Conservation (phyloP, 1,140 invertebrate genomes). For the Lepidurus packardi region DNA sequence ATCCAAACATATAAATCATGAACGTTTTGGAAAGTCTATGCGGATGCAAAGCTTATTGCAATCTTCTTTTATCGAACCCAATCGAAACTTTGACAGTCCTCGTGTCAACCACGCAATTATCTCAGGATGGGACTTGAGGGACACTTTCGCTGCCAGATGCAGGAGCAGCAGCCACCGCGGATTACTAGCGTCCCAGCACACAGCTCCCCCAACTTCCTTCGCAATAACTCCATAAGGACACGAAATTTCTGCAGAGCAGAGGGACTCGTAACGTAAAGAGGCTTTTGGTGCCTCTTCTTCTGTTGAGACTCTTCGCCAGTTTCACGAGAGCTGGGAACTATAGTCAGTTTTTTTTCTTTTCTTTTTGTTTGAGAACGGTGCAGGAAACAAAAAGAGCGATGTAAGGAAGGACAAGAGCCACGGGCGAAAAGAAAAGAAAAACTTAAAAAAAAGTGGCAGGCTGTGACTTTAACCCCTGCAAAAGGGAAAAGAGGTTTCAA, state of each 20-base stretch:
- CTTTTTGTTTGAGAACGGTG: background rate
- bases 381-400: background rate
- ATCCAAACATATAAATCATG: no score
- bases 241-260: constrained; percentile 17
- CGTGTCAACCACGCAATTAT: constrained; percentile 19
- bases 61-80: background rate
- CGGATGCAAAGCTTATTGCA: background rate
- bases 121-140: constrained; percentile 13
- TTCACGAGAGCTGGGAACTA: constrained; percentile 1
- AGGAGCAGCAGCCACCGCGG: constrained; percentile 5
- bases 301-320: background rate
- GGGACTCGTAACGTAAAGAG: constrained; percentile 21
- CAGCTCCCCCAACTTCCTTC: background rate
- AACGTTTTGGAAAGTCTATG: no score
- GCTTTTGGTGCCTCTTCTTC: constrained; percentile 13
- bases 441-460: background rate
- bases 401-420: background rate
- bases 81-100: background rate
- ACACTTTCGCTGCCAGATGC: background rate
- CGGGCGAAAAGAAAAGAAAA: background rate
- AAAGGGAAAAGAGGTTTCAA: background rate
- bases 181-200: background rate
- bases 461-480: background rate
- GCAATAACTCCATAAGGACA: background rate
- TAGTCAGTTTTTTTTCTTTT: background rate